phyloP scores from a whole-genome alignment of 2,113 vertebrate genomes.

The Catharus minimus region DNA sequence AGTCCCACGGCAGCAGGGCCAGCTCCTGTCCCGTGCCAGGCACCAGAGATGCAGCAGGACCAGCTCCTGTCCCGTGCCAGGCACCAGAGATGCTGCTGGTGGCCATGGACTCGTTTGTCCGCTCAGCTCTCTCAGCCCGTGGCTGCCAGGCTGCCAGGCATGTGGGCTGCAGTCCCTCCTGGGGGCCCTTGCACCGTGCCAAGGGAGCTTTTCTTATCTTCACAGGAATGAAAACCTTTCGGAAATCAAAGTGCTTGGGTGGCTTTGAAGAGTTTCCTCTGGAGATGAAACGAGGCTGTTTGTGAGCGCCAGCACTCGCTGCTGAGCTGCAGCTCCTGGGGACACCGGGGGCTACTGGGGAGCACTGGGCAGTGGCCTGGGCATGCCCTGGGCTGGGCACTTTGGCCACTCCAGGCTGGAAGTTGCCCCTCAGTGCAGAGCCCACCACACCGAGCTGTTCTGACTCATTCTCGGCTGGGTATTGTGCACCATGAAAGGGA shows the following conservation, averaged over 20 bases:
- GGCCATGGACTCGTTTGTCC: background rate
- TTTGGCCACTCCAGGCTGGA: background rate
- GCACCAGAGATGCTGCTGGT: background rate
- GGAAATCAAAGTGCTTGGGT: conserved; percentile 38
- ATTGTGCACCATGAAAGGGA: background rate
- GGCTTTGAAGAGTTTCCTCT: conserved; percentile 55
- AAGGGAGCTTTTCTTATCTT: conserved; percentile 46
- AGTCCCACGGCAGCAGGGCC: background rate
- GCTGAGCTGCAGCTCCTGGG: background rate
- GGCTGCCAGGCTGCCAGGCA: background rate
- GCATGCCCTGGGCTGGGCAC: background rate
- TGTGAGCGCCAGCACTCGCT: rapidly evolving
- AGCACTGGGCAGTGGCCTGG: background rate
- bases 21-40: background rate
- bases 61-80: background rate
- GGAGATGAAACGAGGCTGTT: conserved; percentile 14
- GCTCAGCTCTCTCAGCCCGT: background rate
- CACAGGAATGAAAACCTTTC: conserved; percentile 37
- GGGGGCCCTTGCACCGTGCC: background rate
- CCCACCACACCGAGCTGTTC: background rate
- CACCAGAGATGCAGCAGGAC: background rate
- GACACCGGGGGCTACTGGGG: background rate
- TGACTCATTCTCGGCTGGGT: background rate
- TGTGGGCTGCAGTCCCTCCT: background rate
- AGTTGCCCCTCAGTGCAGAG: background rate